Percentiles rank a stretch among this genome's conserved stretches.
Evolutionary conservation across 2,113 vertebrate genomes (phyloP).

Genomic region (Artemisiospiza belli): DNA sequence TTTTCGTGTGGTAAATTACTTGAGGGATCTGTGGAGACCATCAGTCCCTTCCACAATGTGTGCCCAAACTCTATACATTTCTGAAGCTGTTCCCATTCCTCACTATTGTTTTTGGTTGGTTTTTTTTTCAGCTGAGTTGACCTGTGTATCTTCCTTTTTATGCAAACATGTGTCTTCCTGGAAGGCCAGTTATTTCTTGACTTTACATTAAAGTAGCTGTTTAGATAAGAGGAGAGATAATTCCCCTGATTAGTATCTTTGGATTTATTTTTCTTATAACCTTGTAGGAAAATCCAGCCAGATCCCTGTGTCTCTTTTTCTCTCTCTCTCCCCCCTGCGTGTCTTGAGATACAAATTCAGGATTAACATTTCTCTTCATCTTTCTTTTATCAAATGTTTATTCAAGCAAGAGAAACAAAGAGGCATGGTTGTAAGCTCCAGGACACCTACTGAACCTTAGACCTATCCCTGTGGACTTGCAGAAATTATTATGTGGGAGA

Average conservation of each 20-base stretch:
- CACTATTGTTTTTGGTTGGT: not conserved
- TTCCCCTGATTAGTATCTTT: not conserved
- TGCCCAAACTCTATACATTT: not conserved
- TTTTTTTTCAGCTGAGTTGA: not conserved
- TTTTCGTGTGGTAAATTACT: not conserved
- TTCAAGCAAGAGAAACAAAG: constrained; percentile 35
- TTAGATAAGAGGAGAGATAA: constrained; percentile 20
- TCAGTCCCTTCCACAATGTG: not conserved
- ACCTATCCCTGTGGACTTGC: not conserved
- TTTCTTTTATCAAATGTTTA: constrained; percentile 35
- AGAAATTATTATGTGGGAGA: constrained; percentile 2
- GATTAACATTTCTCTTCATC: constrained; percentile 48
- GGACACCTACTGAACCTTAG: constrained; percentile 34
- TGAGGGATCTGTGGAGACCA: not conserved
- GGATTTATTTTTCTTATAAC: constrained; percentile 43
- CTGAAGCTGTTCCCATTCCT: not conserved
- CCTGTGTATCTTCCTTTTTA: not conserved
- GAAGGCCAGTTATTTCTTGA: constrained; percentile 37
- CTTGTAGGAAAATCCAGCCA: constrained; percentile 41
- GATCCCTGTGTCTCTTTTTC: not conserved
- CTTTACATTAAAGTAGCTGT: constrained; percentile 29
- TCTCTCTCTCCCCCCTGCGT: not conserved
- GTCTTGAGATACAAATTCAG: constrained; percentile 54
- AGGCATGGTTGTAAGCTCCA: constrained; percentile 21
- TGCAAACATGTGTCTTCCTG: not conserved